Evolutionary conservation across 2,888 invertebrate genomes (phyloP), one percentile per base, ranked within the genome.

Genomic region (Callosobruchus maculatus): DNA sequence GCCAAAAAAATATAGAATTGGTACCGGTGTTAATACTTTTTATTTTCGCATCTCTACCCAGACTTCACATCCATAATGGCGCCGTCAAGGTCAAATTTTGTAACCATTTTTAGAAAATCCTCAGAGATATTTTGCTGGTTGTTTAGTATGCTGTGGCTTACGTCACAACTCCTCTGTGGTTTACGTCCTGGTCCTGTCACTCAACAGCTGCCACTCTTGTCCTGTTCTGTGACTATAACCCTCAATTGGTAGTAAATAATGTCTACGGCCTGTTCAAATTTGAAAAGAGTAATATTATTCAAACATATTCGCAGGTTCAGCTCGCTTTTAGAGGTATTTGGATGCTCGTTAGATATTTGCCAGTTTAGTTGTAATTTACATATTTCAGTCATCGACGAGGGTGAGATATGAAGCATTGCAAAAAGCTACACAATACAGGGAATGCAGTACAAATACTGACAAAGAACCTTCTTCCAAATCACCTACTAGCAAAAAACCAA

Each of bases 381-480:
- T 13, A 67, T 71, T 75, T 31, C 30, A 77, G 75, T 22, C 70
- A 70, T 67, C 70, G 3, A 30, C 21, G 21, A 70, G 22, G 13
- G 31, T 26, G 70, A 70, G 31, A 71, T 1, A 21, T 67, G 49
- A 0, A 5, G 70, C 69, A 18, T 49, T 49, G 13, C 49, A 49
- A 49, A 49, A 49, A 18, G 13, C 49, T 49, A 18, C 18, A 49
- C 49, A 49, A 13, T 49, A 49, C 49, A 49, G 49, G 49, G 72
- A 72, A 69, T 71, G 70, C 26, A 74, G 77, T 67, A 79, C 75
- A 66, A 76, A 74, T 7, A 77, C 77, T 21, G 75, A 72, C 22
- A 75, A 77, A 71, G 9, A 71, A 22, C 70, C 76, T 30, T 67
- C 69, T 68, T 72, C 74, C 66, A 78, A 77, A 72, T 76, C 20